A percentile compares a stretch with the other conserved stretches of the same genome.
These are phyloP conservation scores for Tricholauxania praeusta DNA, from an alignment of 2,888 invertebrate species.

Conservation along the genomic window DNA sequence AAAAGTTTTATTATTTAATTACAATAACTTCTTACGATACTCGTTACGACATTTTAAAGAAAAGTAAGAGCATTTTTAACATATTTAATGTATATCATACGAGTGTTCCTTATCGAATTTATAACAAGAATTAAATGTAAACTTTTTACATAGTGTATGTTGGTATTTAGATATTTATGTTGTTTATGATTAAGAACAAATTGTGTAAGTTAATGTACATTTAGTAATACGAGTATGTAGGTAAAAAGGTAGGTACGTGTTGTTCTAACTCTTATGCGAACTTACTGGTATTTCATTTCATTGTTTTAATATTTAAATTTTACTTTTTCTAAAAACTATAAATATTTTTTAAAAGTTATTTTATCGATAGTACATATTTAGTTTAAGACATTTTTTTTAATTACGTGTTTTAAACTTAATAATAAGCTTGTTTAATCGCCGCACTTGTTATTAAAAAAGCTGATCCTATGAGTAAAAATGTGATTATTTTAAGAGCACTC, in stretches of 20 bases:
- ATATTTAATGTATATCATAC: background rate
- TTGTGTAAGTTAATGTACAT: background rate
- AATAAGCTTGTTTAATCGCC: conserved; percentile 65
- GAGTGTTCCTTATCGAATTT: background rate
- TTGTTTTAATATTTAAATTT: too few species aligned
- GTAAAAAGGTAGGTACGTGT: background rate
- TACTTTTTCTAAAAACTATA: too few species aligned
- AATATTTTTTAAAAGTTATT: background rate
- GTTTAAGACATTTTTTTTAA: background rate
- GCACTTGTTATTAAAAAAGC: conserved; percentile 67
- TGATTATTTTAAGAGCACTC: conserved; percentile 68
- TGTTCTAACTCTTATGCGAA: too few species aligned
- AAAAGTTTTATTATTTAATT: background rate
- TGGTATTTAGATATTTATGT: background rate
- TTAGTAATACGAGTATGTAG: background rate
- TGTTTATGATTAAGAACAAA: background rate
- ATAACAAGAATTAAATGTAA: conserved; percentile 2
- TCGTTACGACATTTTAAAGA: background rate
- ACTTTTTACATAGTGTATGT: background rate
- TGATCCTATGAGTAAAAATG: conserved; percentile 65
- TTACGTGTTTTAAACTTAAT: conserved; percentile 31
- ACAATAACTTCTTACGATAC: background rate
- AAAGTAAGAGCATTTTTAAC: conserved; percentile 22
- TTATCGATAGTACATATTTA: background rate
- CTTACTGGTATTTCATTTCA: too few species aligned